Evolutionary conservation across 2,888 invertebrate species (phyloP).

Genomic region (Marasmarcha lunaedactyla): DNA sequence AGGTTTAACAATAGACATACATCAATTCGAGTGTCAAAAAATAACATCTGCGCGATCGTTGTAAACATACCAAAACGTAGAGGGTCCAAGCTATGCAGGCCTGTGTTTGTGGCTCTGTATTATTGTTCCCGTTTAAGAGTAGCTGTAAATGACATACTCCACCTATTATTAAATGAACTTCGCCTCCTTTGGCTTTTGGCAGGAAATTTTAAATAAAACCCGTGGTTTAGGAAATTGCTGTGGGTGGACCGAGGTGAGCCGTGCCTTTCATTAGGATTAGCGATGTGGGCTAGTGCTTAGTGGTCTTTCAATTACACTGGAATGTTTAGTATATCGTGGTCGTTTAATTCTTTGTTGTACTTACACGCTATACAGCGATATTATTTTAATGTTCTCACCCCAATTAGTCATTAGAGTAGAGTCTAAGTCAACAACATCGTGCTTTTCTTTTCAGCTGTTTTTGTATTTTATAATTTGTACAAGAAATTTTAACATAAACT

Average conservation of each 20-base stretch:
- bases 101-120: constrained; percentile 67
- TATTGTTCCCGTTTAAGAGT: constrained; percentile 59
- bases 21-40: constrained; percentile 70
- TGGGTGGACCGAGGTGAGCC: constrained; percentile 27
- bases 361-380: too few species aligned
- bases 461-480: too few species aligned
- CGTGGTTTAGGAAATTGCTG: constrained; percentile 33
- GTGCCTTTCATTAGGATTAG: constrained; percentile 11
- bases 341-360: background rate
- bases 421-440: too few species aligned
- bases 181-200: constrained; percentile 39
- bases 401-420: too few species aligned
- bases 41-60: constrained; percentile 67
- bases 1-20: constrained; percentile 55
- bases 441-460: too few species aligned
- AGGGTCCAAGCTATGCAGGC: constrained; percentile 43
- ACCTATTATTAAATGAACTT: constrained; percentile 61
- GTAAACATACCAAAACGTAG: constrained; percentile 53
- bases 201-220: constrained; percentile 46
- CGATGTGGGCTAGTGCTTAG: too few species aligned
- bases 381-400: too few species aligned
- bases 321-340: constrained; percentile 15
- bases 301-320: too few species aligned
- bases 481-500: too few species aligned
- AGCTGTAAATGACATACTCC: constrained; percentile 64